Percentiles rank a stretch among this genome's conserved stretches.
phyloP scores from a whole-genome alignment of 2,797 vertebrate species.

The Amniataba percoides region DNA sequence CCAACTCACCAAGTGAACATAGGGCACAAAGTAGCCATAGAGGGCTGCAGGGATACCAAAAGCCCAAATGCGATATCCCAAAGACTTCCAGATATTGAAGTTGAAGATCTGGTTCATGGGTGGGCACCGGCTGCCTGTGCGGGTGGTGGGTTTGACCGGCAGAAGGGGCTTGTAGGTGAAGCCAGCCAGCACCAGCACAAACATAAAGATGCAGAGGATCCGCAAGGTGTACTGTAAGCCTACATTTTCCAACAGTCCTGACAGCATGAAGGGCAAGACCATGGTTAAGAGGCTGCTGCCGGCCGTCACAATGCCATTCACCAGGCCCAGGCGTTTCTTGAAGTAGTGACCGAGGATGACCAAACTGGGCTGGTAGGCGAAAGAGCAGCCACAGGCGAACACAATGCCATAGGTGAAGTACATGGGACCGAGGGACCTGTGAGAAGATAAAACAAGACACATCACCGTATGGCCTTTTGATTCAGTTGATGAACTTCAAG shows the following conservation, averaged over 20 bases:
- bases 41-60: slow-evolving; percentile 94
- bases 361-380: slow-evolving; percentile 96
- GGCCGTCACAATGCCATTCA: slow-evolving; percentile 96
- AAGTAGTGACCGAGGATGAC: slow-evolving; percentile 98
- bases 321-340: slow-evolving; percentile 94
- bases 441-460: background rate
- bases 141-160: slow-evolving; percentile 68
- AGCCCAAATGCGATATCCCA: slow-evolving; percentile 94
- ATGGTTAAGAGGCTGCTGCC: slow-evolving; percentile 96
- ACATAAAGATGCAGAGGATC: slow-evolving; percentile 90
- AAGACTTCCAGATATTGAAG: slow-evolving; percentile 91
- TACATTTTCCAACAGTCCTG: slow-evolving; percentile 74
- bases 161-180: slow-evolving; percentile 92
- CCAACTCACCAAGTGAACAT: slow-evolving; percentile 95
- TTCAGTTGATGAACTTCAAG: background rate
- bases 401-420: slow-evolving; percentile 96
- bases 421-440: slow-evolving; percentile 90
- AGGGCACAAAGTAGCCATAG: slow-evolving; percentile 98
- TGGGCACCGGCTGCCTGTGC: slow-evolving; percentile 73
- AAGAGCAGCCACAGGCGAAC: slow-evolving; percentile 96
- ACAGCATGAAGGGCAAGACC: slow-evolving; percentile 89
- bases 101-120: slow-evolving; percentile 88
- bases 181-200: slow-evolving; percentile 92
- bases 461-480: background rate
- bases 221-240: slow-evolving; percentile 88